Evolutionary conservation across 1,140 invertebrate genomes (phyloP), one percentile per base, ranked within the genome.

Genomic region (Pseudomyrmex sp.): DNA sequence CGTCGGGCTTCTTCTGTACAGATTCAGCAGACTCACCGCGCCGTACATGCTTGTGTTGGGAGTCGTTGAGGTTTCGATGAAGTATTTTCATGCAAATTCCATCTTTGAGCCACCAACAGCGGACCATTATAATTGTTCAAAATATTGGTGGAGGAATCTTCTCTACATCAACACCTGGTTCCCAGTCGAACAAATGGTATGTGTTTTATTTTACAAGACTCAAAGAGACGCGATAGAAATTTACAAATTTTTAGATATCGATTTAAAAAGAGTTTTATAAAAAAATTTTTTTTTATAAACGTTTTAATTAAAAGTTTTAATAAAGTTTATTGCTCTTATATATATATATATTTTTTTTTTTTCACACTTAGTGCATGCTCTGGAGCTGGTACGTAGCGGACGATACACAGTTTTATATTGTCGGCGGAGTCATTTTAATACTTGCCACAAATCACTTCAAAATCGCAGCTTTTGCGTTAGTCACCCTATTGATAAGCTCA

Each of bases 341-440:
- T 35, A 7, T 35, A 26, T 26, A 3, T 26, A 26, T 26, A 26
- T 26, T 1, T 26, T 2, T 7, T 0, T 35, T 35, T 82, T 82
- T 8, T 86, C 85, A 2, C 93, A 35, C 35, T 35, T 35, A 98
- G 97, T 98, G 97, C 89, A 98, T 98, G 97, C 90, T 97, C 35
- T 98, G 97, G 97, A 98, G 97, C 94, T 98, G 97, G 97, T 98
- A 98, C 89, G 92, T 98, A n/a, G 97, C 97, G 0, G 97, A 98
- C 85, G 97, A 98, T 89, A 97, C 97, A 0, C 97, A 98, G 90
- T 98, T 98, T 93, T 98, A 97, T 89, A 95, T 97, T 23, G 95
- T 98, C 44, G 97, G 97, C 48, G 96, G 96, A 1, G 95, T 98
- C 8, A 96, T 98, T 12, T 93, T 98, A 2, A 97, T 98, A 65